phyloP scores from a whole-genome alignment of 2,888 invertebrate genomes.

The Limnephilus rhombicus region DNA sequence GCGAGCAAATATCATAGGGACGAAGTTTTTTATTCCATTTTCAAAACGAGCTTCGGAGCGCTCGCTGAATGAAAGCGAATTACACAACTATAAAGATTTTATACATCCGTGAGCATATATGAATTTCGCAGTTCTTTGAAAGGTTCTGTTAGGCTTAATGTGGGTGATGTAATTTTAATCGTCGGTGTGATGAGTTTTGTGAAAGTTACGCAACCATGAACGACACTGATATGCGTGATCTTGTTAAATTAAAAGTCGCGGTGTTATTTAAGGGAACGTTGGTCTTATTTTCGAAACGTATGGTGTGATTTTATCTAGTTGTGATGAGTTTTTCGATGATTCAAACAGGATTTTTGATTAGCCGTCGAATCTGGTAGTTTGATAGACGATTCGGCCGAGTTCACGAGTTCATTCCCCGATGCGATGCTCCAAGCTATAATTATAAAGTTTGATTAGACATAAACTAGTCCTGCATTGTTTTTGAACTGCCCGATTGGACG shows the following conservation, averaged over 20 bases:
- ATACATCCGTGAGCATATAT: not conserved
- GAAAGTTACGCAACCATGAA: not conserved
- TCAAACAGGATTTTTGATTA: constrained; percentile 7
- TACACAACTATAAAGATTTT: not conserved
- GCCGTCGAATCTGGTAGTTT: not conserved
- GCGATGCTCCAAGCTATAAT: not conserved
- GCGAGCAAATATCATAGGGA: not conserved
- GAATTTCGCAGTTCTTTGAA: not conserved
- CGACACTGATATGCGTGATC: not conserved
- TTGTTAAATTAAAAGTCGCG: too few species aligned
- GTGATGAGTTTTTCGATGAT: not conserved
- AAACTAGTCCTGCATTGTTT: not conserved
- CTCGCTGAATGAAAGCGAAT: not conserved
- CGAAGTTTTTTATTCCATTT: not conserved
- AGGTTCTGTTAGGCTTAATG: not conserved
- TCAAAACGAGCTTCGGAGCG: not conserved
- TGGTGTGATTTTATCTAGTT: not conserved
- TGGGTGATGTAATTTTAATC: not conserved
- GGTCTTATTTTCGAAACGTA: not conserved
- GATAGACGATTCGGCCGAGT: not conserved
- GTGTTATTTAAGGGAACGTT: not conserved
- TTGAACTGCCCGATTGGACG: not conserved
- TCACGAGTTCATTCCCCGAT: not conserved
- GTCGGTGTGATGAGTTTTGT: not conserved
- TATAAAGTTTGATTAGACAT: not conserved